Base-by-base conservation (phyloP, 1,140 invertebrate species). In the Cotesia vestalis region DNA sequence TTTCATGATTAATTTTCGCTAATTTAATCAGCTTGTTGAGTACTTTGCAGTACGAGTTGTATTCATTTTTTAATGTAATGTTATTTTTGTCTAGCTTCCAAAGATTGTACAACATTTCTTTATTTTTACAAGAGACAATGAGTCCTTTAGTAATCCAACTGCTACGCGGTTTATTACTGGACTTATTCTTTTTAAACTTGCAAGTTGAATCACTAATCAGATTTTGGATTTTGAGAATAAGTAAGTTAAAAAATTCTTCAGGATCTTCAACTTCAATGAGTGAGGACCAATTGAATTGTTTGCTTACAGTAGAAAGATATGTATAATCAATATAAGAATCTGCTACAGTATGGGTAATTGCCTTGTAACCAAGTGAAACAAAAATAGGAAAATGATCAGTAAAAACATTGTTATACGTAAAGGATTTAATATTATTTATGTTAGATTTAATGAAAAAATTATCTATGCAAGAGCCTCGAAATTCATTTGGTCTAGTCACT, bases 321-420 rank as follows among this genome's bases (percentile, higher is more conserved):
- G 2, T 55, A 20, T 55, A 55, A 6, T 55, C n/a, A 55, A 55
- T 1, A 14, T 9, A 20, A 14, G 53, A 27, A 27, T 27, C n/a
- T 20, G 5, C 4, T 14, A 12, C n/a, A 5, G 17, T 55, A 12
- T 3, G 5, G 3, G 12, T 9, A 4, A 11, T 11, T n/a, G 6
- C 1, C n/a, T 55, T 55, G 8, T 4, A 55, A 2, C 5, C 17
- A 5, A 4, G n/a, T 14, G 12, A n/a, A 55, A n/a, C 5, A 55
- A 55, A 20, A 14, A 55, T 14, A 5, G 53, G 53, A 55, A 55
- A 55, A n/a, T 55, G 53, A 55, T 55, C 53, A 4, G 53, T 55
- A n/a, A 55, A 20, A 0, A 55, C 17, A 14, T 55, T n/a, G 3
- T 9, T 55, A 55, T 55, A 55, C 12, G 2, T 55, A 4, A 55